Base-by-base conservation (phyloP, 2,888 invertebrate genomes). In the Cybosia mesomella region DNA sequence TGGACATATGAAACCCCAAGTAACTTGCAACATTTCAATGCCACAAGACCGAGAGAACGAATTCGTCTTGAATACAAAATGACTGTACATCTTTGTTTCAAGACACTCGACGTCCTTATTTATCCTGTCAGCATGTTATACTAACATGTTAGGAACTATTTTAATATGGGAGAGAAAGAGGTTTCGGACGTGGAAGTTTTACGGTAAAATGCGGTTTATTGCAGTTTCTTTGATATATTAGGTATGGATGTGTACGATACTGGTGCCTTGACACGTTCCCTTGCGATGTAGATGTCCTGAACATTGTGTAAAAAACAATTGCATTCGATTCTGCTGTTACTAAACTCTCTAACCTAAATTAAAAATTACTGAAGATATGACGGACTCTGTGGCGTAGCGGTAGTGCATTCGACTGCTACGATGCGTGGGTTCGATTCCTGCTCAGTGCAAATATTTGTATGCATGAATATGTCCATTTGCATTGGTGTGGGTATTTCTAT, bases 111-210 rank as follows among this genome's bases (percentile, higher is more conserved):
- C 24, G 70, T 75, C 66, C 75, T 80, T 77, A 80, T 75, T 73
- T 70, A 59, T 62, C 70, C 75, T 77, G 79, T 77, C 79, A 75
- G 63, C 73, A 72, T 62, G 68, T 77, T 78, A 72, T 77, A 58
- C 74, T 63, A 71, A 68, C 77, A 66, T 64, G 58, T 68, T 71
- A 68, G 64, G 60, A 73, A 77, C 79, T 72, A 80, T 79, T 79
- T 79, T 81, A 79, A 80, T 79, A 80, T 68, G 10, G 64, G 21
- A 71, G 53, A 21, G 65, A 70, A 70, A 79, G 66, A 70, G 71
- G 32, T 54, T 58, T 57, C 54, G 36, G 11, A 70, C 66, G 67
- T 68, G 63, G 32, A 22, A 53, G 57, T 67, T 67, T 57, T 57
- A 49, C 60, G 28, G 55, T 24, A 28, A 55, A 55, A 21, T 49